phyloP scores from a whole-genome alignment of 1,140 invertebrate species.

The Panagrolaimus sp. region DNA sequence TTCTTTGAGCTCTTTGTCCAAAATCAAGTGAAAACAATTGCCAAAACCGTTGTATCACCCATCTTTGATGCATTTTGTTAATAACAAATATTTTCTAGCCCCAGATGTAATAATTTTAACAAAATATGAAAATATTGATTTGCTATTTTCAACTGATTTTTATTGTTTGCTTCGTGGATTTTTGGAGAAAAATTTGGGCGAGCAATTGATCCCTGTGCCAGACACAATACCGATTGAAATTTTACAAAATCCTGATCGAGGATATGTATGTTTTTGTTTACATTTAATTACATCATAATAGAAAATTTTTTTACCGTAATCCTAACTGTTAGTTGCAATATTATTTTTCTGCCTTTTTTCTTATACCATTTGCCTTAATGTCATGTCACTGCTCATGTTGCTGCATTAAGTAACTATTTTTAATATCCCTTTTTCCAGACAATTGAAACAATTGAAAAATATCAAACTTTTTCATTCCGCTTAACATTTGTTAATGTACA shows the following conservation, averaged over 20 bases:
- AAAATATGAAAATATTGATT: constrained; percentile 75
- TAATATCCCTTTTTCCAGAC: no score
- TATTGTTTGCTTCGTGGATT: constrained; percentile 82
- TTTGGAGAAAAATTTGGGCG: constrained; percentile 82
- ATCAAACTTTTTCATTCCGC: constrained; percentile 43
- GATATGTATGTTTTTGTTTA: no score
- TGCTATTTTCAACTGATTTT: constrained; percentile 74
- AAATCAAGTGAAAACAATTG: no score
- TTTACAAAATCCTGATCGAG: constrained; percentile 34
- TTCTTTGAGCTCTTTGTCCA: no score
- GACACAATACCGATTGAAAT: constrained; percentile 40
- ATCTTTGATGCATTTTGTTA: no score
- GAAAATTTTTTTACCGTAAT: constrained; percentile 12
- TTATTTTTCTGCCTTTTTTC: no score
- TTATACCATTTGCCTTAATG: no score
- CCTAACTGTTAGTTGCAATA: no score
- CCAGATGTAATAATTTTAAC: constrained; percentile 80
- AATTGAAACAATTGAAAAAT: constrained; percentile 29
- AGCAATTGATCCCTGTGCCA: constrained; percentile 70
- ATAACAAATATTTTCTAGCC: constrained; percentile 61
- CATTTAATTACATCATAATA: background rate
- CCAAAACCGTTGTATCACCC: no score
- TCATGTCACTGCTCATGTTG: no score
- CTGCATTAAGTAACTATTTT: no score
- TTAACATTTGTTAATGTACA: constrained; percentile 42